Base-by-base conservation (phyloP, 2,797 vertebrate species). In the Gadopsis marmoratus region DNA sequence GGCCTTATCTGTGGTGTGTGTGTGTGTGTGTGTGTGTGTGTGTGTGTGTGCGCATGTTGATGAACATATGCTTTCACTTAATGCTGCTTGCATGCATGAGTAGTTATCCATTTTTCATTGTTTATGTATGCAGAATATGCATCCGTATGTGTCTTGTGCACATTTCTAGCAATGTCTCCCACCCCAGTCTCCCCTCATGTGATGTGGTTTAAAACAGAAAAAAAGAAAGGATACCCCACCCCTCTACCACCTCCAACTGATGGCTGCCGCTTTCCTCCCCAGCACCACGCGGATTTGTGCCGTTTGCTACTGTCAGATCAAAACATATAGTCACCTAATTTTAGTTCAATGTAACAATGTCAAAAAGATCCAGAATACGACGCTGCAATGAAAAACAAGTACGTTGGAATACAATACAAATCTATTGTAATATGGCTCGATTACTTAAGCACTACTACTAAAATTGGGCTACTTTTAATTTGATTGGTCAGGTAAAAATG, bases 121-220 rank as follows among this genome's bases (percentile, higher is more conserved):
- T 81, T 83, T 68, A 86, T 61, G 72, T 80, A 53, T 82, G 67
- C 61, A 83, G 29, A 65, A 37, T 78, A 23, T 62, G 21, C 17
- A 54, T 78, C 31, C 55, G 39, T 47, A 47, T 76, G 69, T 33
- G 0, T 79, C 13, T 63, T 39, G 19, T 79, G 29, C 16, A 37
- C 29, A 23, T 43, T 10, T 72, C 17, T 10, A 4, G 39, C 17
- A n/a, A n/a, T 19, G 33, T 16, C 33, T 7, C 35, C 16, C 47
- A 17, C 29, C 41, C 39, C 29, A 53, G 23, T 21, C 19, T 50
- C 37, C 33, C 23, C 12, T 13, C 23, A 12, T 41, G 29, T 33
- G 19, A 37, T 26, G 5, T 21, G 0, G 31, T 59, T 74, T 21
- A 48, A 7, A 37, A 26, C 26, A 26, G 26, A 26, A 26, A 26